These are phyloP conservation scores for Diplodus sargus DNA, from an alignment of 2,797 vertebrate genomes.

Conservation along the genomic window DNA sequence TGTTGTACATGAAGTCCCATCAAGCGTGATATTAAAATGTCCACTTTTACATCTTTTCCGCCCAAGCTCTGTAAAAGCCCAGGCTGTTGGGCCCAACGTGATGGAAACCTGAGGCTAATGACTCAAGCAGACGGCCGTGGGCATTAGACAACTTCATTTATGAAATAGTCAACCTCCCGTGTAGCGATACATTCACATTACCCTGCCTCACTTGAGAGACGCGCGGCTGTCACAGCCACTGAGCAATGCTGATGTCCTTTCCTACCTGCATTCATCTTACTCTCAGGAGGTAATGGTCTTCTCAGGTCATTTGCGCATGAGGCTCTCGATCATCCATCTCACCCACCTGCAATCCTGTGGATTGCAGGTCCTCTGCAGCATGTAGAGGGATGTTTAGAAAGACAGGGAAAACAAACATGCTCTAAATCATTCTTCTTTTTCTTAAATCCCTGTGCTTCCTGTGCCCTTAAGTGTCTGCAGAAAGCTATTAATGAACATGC, in stretches of 20 bases:
- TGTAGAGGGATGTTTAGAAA: constrained; percentile 41
- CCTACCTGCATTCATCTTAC: constrained; percentile 83
- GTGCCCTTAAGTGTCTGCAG: constrained; percentile 36
- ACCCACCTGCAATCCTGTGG: constrained; percentile 68
- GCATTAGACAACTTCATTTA: constrained; percentile 85
- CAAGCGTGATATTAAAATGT: constrained; percentile 85
- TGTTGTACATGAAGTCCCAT: constrained; percentile 77
- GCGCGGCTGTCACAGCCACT: constrained; percentile 78
- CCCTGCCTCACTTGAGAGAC: constrained; percentile 78
- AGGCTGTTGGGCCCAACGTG: constrained; percentile 63
- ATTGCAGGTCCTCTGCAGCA: constrained; percentile 46
- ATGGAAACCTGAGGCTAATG: constrained; percentile 82
- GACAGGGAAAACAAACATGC: constrained; percentile 54
- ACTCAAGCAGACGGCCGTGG: constrained; percentile 78
- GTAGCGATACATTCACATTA: constrained; percentile 84
- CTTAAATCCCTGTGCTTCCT: constrained; percentile 22
- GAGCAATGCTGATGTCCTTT: constrained; percentile 82
- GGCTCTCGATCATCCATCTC: constrained; percentile 77
- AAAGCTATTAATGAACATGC: constrained; percentile 40
- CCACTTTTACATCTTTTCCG: constrained; percentile 76
- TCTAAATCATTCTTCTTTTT: constrained; percentile 52
- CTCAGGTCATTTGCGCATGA: constrained; percentile 82
- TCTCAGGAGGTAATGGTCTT: constrained; percentile 80
- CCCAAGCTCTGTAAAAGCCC: constrained; percentile 63
- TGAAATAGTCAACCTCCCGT: constrained; percentile 82